Base-by-base conservation (phyloP, 2,113 vertebrate genomes). In the Malurus elegans region DNA sequence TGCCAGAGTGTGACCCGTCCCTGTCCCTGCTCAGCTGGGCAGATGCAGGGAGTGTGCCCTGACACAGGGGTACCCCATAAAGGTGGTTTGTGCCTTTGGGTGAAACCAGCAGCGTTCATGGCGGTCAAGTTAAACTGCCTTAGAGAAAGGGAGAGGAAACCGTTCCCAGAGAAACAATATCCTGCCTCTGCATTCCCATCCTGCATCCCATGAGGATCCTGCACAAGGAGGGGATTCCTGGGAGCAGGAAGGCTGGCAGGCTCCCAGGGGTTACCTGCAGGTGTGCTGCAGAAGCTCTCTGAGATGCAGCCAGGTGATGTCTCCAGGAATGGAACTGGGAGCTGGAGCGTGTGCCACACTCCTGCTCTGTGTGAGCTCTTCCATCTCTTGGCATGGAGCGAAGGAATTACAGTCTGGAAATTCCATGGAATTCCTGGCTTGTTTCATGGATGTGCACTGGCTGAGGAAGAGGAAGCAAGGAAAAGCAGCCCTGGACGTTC, bases 231-330 rank as follows among this genome's bases (percentile, higher is more conserved):
- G 44, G 26, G 26, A 36, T 76, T 66, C 58, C 64, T 0, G 0
- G 20, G 65, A 53, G 31, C 61, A 20, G 66, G 56, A 15, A 7
- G 24, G 25, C 25, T 50, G 45, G 40, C 36, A 58, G 61, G 26
- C 5, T 32, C 32, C 44, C 0, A 0, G 9, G 29, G 14, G 18
- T 10, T 4, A 56, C 16, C 9, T 32, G 38, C 23, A 6, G 1
- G 16, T 12, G 31, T 71, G 51, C 13, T 50, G 32, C 31, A 19
- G 90, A 72, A 89, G 29, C 47, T 36, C 23, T 38, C 19, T 10
- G 80, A 69, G 76, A 31, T 18, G 5, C 34, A 57, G 34, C 14
- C 13, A 4, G 57, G 40, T 56, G 32, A 10, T 32, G 61, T 2
- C 31, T 29, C 17, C 29, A 2, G 8, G 47, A 57, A 10, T 3